Evolutionary conservation across 2,888 invertebrate species (phyloP).

Genomic region (Cataglyphis altisquamis): DNA sequence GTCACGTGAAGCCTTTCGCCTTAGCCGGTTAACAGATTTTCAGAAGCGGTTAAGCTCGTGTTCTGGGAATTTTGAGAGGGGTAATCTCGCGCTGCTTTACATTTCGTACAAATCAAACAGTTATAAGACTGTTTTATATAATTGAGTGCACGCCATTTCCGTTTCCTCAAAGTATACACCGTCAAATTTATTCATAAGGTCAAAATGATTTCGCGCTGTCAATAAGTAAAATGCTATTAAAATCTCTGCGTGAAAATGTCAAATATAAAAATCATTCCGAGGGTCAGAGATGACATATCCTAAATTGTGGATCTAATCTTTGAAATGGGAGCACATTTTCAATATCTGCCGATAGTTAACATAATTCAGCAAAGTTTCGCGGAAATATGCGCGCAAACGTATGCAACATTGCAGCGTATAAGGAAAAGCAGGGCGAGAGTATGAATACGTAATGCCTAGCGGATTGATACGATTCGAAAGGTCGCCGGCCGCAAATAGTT

Average conservation of each 20-base stretch:
- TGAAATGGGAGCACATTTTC: not conserved
- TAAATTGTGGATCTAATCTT: not conserved
- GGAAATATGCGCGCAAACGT: conserved; percentile 16
- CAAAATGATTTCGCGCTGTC: not conserved
- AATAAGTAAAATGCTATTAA: not conserved
- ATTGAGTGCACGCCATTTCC: conserved; percentile 46
- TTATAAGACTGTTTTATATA: not conserved
- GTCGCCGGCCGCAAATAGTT: conserved; percentile 61
- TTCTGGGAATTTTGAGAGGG: conserved; percentile 43
- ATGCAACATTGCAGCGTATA: not conserved
- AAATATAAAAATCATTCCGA: not conserved
- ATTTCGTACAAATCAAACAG: conserved; percentile 36
- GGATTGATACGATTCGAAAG: conserved; percentile 53
- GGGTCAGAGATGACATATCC: not conserved
- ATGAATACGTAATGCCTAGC: conserved; percentile 47
- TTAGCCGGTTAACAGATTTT: conserved; percentile 50
- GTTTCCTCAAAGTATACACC: conserved; percentile 31
- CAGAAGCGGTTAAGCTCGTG: conserved; percentile 39
- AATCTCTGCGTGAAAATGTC: not conserved
- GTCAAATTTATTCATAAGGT: no score
- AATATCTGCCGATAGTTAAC: not conserved
- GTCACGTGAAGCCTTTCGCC: conserved; percentile 39
- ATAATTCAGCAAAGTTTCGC: conserved; percentile 21
- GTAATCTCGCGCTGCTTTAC: conserved; percentile 33
- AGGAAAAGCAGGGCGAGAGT: conserved; percentile 26